Conservation (phyloP, 2,888 invertebrate genomes). For the Caenorhabditis sp. region DNA sequence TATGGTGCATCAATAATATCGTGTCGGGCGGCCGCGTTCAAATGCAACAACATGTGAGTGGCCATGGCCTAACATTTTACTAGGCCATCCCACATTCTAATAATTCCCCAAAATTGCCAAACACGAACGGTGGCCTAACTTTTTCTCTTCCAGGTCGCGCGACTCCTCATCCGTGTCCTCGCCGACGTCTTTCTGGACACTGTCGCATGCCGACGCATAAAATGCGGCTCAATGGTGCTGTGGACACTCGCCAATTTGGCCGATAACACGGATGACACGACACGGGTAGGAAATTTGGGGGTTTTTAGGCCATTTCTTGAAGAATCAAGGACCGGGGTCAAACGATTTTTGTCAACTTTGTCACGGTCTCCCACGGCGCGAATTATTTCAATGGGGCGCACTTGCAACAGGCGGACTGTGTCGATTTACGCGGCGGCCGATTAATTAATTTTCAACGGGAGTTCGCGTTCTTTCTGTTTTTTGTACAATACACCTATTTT, state of each 20-base stretch:
- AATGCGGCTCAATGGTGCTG: slow-evolving; percentile 35
- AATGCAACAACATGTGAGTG: slow-evolving; percentile 7
- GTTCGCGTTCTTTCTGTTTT: too few relatives aligned
- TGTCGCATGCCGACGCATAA: neutral
- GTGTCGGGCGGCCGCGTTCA: slow-evolving; percentile 48
- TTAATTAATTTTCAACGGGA: too few relatives aligned
- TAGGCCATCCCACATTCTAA: neutral
- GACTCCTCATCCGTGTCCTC: slow-evolving; percentile 22
- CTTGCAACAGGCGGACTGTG: too few relatives aligned
- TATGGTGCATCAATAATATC: slow-evolving; percentile 61
- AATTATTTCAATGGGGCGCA: too few relatives aligned
- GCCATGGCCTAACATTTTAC: neutral
- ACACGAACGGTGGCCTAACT: too few relatives aligned
- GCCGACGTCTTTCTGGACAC: slow-evolving; percentile 13
- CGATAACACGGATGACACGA: slow-evolving; percentile 49
- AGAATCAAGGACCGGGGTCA: too few relatives aligned
- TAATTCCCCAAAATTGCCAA: too few relatives aligned
- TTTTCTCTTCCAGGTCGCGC: slow-evolving; percentile 16
- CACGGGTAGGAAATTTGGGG: slow-evolving; percentile 14
- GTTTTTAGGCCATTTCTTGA: too few relatives aligned
- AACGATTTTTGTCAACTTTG: neutral
- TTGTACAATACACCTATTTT: too few relatives aligned
- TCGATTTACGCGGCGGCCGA: too few relatives aligned
- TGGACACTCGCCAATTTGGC: slow-evolving; percentile 60
- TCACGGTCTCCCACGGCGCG: too few relatives aligned